Percentiles rank a stretch among this genome's conserved stretches.
These are phyloP conservation scores for Corbicula japonica DNA, from an alignment of 2,888 invertebrate genomes.

Conservation along the genomic window DNA sequence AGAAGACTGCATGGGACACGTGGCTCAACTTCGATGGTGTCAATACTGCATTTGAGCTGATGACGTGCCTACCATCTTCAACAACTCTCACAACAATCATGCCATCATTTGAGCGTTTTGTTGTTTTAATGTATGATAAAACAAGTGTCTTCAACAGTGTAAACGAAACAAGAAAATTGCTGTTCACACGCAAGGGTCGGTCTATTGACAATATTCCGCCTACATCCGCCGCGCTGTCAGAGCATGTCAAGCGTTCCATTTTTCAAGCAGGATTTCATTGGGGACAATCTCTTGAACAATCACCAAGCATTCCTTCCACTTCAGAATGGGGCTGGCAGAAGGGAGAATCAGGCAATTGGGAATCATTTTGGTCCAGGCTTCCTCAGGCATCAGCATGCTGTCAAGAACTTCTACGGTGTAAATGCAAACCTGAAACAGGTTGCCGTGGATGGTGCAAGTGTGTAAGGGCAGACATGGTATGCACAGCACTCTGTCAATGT, in stretches of 20 bases:
- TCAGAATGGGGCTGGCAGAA: conserved; percentile 37
- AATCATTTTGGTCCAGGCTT: conserved; percentile 31
- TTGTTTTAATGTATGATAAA: conserved; percentile 66
- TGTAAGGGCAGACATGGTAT: too few relatives aligned
- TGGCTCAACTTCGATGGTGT: conserved; percentile 60
- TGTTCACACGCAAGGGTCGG: conserved; percentile 71
- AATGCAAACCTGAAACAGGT: too few relatives aligned
- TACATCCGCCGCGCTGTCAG: conserved; percentile 42
- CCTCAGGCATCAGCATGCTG: conserved; percentile 26
- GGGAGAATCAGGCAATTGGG: conserved; percentile 19
- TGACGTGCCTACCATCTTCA: conserved; percentile 32
- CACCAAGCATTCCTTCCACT: conserved; percentile 9
- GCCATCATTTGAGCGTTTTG: conserved; percentile 59
- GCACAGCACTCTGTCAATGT: too few relatives aligned
- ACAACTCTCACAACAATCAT: conserved; percentile 37
- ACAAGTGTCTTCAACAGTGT: conserved; percentile 56
- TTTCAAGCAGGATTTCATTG: conserved; percentile 59
- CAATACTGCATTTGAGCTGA: conserved; percentile 42
- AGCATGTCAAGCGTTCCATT: conserved; percentile 62
- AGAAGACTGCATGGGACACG: conserved; percentile 68
- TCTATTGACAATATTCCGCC: conserved; percentile 61
- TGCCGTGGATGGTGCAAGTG: too few relatives aligned
- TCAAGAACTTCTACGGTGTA: too few relatives aligned
- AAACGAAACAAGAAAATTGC: conserved; percentile 58
- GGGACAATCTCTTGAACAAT: conserved; percentile 13